Evolutionary conservation across 2,797 vertebrate genomes (phyloP).

Genomic region (Protosalanx chinensis): DNA sequence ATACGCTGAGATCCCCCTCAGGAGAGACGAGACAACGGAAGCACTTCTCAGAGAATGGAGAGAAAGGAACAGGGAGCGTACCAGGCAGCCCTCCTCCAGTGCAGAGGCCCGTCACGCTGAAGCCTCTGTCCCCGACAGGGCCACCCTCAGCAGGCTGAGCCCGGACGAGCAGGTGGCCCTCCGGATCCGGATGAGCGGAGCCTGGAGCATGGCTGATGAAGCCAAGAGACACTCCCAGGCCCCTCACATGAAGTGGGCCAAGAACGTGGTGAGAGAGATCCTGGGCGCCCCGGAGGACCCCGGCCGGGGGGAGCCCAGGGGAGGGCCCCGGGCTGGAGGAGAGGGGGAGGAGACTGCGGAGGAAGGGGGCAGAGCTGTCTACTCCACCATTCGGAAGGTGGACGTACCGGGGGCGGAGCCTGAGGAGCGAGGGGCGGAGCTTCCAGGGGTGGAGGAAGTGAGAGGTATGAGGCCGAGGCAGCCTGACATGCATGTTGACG

Average conservation of each 20-base stretch:
- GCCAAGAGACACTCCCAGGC: conserved; percentile 68
- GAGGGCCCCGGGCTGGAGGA: conserved; percentile 11
- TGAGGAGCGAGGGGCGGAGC: conserved; percentile 44
- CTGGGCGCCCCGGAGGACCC: conserved; percentile 62
- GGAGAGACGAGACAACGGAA: conserved; percentile 60
- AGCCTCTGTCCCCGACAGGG: conserved; percentile 39
- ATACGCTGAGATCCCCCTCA: conserved; percentile 19
- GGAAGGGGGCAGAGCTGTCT: conserved; percentile 20
- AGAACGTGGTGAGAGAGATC: conserved; percentile 65
- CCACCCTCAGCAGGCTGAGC: conserved; percentile 42
- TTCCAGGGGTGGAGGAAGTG: conserved; percentile 38
- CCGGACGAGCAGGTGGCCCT: conserved; percentile 58
- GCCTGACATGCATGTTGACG: conserved; percentile 54
- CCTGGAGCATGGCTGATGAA: conserved; percentile 56
- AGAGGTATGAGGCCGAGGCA: conserved; percentile 63
- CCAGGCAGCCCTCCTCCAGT: conserved; percentile 9
- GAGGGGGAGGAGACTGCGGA: conserved; percentile 6
- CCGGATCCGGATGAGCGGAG: conserved; percentile 49
- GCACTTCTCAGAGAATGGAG: conserved; percentile 62
- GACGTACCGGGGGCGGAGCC: conserved; percentile 28
- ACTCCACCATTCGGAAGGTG: conserved; percentile 28
- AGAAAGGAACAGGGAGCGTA: conserved; percentile 38
- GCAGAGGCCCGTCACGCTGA: conserved; percentile 20
- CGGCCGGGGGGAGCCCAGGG: conserved; percentile 19
- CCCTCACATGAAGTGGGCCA: conserved; percentile 76